phyloP scores from a whole-genome alignment of 2,888 invertebrate genomes.

The Rhopalosiphum nymphaeae region DNA sequence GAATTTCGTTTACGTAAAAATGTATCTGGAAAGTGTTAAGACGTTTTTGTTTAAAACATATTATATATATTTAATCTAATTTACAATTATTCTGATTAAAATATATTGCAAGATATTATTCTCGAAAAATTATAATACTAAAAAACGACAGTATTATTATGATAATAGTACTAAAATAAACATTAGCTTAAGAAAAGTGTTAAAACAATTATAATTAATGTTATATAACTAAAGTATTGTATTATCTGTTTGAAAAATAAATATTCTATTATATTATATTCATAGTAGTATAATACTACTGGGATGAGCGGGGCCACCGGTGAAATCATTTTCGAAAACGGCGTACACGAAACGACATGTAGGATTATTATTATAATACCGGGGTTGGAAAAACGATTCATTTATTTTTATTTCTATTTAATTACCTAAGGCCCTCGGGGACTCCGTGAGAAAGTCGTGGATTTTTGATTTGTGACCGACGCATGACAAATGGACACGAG shows the following conservation, averaged over 20 bases:
- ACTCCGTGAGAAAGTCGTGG: constrained; percentile 51
- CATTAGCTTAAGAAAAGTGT: too few relatives aligned
- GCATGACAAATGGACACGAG: constrained; percentile 59
- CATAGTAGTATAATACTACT: background rate
- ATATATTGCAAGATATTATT: background rate
- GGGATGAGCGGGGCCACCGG: background rate
- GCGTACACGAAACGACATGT: background rate
- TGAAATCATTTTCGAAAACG: background rate
- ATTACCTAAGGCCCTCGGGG: constrained; percentile 39
- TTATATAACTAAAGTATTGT: too few relatives aligned
- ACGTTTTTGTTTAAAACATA: background rate
- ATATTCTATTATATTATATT: background rate
- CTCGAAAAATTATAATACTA: background rate
- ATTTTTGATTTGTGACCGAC: constrained; percentile 43
- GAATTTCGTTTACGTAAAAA: background rate
- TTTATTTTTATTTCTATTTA: constrained; percentile 51
- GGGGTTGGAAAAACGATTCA: background rate
- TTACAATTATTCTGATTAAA: background rate
- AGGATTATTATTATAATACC: background rate
- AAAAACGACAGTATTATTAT: too few relatives aligned
- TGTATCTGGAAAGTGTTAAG: background rate
- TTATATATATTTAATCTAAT: background rate
- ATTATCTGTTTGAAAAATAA: too few relatives aligned
- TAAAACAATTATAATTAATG: too few relatives aligned
- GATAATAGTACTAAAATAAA: too few relatives aligned